A percentile compares a stretch with the other conserved stretches of the same genome.
These are phyloP conservation scores for Drosophila guanche DNA, from an alignment of 1,140 invertebrate species.

Conservation along the genomic window DNA sequence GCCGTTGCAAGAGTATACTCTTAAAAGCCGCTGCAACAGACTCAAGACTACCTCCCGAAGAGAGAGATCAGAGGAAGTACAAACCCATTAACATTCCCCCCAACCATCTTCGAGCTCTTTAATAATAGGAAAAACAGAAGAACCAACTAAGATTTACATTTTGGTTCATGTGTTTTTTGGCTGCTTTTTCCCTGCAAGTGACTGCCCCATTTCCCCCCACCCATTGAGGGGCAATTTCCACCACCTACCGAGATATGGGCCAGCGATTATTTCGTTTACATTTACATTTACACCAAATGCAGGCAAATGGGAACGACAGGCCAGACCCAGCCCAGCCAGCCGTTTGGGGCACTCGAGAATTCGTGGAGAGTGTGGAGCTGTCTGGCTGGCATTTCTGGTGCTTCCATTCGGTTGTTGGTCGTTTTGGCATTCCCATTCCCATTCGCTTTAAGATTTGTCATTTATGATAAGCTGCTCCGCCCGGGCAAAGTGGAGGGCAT, in stretches of 20 bases:
- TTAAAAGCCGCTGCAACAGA: too few species aligned
- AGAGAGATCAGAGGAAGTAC: too few species aligned
- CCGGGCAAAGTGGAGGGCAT: slow-evolving; percentile 10
- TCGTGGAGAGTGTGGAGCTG: not conserved
- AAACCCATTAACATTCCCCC: too few species aligned
- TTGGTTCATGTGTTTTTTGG: not conserved
- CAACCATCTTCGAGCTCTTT: too few species aligned
- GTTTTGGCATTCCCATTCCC: slow-evolving; percentile 49
- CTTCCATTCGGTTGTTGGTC: slow-evolving; percentile 45
- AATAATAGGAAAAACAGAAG: too few species aligned
- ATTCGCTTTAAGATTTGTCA: slow-evolving; percentile 67
- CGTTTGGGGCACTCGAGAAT: slow-evolving; percentile 33
- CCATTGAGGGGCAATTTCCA: slow-evolving; percentile 21
- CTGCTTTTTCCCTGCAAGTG: not conserved
- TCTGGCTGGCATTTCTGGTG: slow-evolving; percentile 29
- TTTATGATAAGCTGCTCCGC: slow-evolving; percentile 58
- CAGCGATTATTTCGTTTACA: slow-evolving; percentile 72
- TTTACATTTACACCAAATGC: slow-evolving; percentile 68
- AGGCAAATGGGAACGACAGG: slow-evolving; percentile 56
- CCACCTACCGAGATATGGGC: slow-evolving; percentile 48
- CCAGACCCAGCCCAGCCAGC: not conserved
- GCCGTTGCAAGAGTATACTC: too few species aligned
- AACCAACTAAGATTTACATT: not conserved
- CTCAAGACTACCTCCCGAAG: too few species aligned
- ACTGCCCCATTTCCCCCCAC: too few species aligned